A percentile compares a stretch with the other conserved stretches of the same genome.
Evolutionary conservation across 2,888 invertebrate species (phyloP).

Genomic region (Adineta ricciae): DNA sequence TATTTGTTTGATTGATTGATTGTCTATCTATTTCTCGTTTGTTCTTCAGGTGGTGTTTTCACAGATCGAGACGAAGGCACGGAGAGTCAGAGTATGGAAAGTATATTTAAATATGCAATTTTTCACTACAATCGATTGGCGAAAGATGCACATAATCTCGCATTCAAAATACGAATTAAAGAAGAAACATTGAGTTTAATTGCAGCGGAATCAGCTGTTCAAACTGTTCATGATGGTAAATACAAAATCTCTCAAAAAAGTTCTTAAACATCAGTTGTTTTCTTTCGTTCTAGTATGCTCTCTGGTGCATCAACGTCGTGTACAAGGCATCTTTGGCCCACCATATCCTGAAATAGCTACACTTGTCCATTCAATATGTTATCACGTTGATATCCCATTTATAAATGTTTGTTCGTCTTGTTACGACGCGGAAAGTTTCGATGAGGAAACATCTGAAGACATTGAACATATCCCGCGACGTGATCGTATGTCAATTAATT

Average conservation of each 20-base stretch:
- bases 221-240: conserved; percentile 7
- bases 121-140: conserved; percentile 11
- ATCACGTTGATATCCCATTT: conserved; percentile 7
- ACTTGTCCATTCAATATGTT: conserved; percentile 16
- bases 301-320: not conserved
- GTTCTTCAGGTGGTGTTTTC: not conserved
- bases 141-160: not conserved
- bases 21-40: not conserved
- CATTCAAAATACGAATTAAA: not conserved
- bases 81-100: conserved; percentile 1
- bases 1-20: not conserved
- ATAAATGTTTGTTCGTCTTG: conserved; percentile 14
- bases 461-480: not conserved
- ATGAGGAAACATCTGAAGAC: not conserved
- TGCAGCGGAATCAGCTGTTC: conserved; percentile 1
- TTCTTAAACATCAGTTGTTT: not conserved
- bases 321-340: conserved; percentile 18
- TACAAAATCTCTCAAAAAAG: not conserved
- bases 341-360: conserved; percentile 15
- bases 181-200: conserved; percentile 10
- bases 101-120: conserved; percentile 6
- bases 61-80: conserved; percentile 19
- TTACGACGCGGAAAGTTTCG: not conserved
- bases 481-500: not conserved
- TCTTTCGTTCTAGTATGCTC: not conserved